Evolutionary conservation across 1,140 invertebrate species (phyloP), one percentile per base, ranked within the genome.

Genomic region (Halyomorpha halys): DNA sequence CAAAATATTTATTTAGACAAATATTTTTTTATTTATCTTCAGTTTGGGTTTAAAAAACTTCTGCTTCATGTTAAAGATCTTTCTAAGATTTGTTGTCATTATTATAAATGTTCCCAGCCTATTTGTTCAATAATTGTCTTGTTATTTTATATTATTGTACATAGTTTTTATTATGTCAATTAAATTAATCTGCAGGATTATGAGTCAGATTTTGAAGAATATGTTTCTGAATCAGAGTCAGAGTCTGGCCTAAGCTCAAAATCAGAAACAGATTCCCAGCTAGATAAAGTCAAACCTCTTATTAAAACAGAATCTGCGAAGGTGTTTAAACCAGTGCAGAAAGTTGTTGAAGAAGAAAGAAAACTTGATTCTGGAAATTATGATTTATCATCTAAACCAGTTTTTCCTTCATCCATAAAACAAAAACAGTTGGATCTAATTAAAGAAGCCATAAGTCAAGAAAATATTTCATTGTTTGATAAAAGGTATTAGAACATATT

Each of bases 361-460:
- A 84, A 83, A 79, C 69, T 81, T 39, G 85, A 86, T 76, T 86
- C 84, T 9, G 84, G 83, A 67, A 78, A 81, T 71, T 85, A 82
- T 70, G 83, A 85, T 59, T 69, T 84, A 51, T 67, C 71, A 71
- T 76, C 73, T 68, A 74, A 73, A 66, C 76, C 76, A 45, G 70
- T 69, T n/a, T 72, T 61, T 68, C 69, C 72, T 59, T 72, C 70
- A 67, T 73, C 69, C 66, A 74, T 70, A 69, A 74, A 71, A 70
- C 68, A 54, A 68, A 76, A 67, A 69, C 71, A 72, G 69, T 65
- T 66, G 2, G 72, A 73, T 49, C 70, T 74, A 65, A 54, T 69
- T 15, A 72, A 66, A 64, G 66, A 74, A 51, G 66, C 72, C 18
- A 54, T 70, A 62, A 69, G 68, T 59, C 69, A 71, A 65, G 60